Evolutionary conservation across 2,888 invertebrate genomes (phyloP), one percentile per base, ranked within the genome.

Genomic region (Phortica okadai): DNA sequence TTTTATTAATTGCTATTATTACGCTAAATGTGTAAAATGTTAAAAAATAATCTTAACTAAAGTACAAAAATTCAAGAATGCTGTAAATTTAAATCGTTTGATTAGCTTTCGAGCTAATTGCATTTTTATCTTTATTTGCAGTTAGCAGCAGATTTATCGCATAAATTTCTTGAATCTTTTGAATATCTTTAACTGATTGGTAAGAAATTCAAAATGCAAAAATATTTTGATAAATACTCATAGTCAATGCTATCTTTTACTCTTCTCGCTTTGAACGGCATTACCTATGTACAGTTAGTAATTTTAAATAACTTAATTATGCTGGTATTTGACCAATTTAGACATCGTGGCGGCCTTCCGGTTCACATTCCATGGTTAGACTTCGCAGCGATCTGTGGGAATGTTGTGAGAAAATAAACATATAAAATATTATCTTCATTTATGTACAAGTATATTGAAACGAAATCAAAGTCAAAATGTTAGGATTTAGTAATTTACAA

Each of bases 311-410:
- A 21, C 62, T 21, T 62, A 62, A 62, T 62, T 62, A 62, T 8
- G 62, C 64, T 74, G 33, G 33, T 33, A 33, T 33, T 33, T 33
- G 33, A 33, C 33, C 33, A 33, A 33, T 33, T 82, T 84, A 89
- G 74, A 84, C 84, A 76, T 85, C 83, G 80, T 89, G 86, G 70
- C 82, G 86, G 75, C 87, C 84, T 75, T 89, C 86, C 16, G 85
- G 83, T 81, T 87, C 89, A 79, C 85, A 90, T 56, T 89, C 90
- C 82, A 89, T 90, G 75, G 91, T 90, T 76, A 91, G 88, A 84
- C 91, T 91, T 81, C 91, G 89, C 78, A 91, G 84, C 73, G 91
- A 91, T 89, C 91, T 91, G 80, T 75, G 80, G 82, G 1, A 44
- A 44, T 7, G 11, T 66, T 33, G 3, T 25, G 25, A 33, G 66